phyloP scores from a whole-genome alignment of 2,113 vertebrate species.

The Embiotoca jacksoni region DNA sequence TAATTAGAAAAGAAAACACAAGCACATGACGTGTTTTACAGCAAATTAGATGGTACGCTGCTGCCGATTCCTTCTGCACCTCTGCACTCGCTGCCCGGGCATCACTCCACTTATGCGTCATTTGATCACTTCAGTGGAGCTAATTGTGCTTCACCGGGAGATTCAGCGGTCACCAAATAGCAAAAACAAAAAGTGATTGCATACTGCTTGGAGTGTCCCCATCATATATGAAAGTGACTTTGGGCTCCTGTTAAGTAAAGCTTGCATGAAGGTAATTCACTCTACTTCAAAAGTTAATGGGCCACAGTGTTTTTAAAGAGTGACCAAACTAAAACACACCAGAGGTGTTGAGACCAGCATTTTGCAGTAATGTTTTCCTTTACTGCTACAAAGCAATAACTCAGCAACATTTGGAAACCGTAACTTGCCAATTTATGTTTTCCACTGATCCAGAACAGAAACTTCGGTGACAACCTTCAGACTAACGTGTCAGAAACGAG shows the following conservation, averaged over 20 bases:
- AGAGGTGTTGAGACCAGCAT: constrained; percentile 36
- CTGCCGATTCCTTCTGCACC: constrained; percentile 39
- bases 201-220: constrained; percentile 45
- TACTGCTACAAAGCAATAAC: constrained; percentile 51
- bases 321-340: constrained; percentile 6
- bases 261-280: constrained; percentile 34
- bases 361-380: constrained; percentile 43
- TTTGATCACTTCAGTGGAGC: constrained; percentile 47
- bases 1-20: constrained; percentile 80
- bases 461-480: constrained; percentile 53
- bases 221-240: constrained; percentile 62
- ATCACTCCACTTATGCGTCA: constrained; percentile 38
- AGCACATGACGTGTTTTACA: constrained; percentile 48
- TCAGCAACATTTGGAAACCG: constrained; percentile 58
- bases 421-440: constrained; percentile 44
- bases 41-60: constrained; percentile 12
- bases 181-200: constrained; percentile 54
- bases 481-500: constrained; percentile 53
- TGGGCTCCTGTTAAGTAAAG: constrained; percentile 27
- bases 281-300: constrained; percentile 49
- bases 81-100: constrained; percentile 18
- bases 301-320: constrained; percentile 30
- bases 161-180: constrained; percentile 40
- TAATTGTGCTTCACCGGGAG: constrained; percentile 42
- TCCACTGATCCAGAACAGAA: constrained; percentile 70